phyloP scores from a whole-genome alignment of 2,797 vertebrate species.

The Adrianichthys oophorus region DNA sequence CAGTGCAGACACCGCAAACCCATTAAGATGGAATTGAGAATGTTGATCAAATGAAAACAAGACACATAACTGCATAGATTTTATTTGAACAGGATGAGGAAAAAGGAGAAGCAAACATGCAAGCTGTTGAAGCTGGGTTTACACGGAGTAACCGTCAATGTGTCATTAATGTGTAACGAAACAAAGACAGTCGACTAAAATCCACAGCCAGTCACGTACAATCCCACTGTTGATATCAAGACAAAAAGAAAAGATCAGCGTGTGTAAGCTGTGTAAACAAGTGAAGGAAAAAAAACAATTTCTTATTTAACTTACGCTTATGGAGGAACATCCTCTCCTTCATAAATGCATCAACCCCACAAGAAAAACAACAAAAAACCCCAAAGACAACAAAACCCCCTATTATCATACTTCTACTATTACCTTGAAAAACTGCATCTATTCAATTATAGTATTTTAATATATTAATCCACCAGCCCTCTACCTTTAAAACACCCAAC shows the following conservation, averaged over 20 bases:
- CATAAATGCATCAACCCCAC: no score
- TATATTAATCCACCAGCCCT: no score
- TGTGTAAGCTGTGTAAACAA: no score
- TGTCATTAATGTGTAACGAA: slow-evolving; percentile 5
- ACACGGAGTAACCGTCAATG: slow-evolving; percentile 15
- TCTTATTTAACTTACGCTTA: neutral
- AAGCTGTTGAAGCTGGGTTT: slow-evolving; percentile 12
- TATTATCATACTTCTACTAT: no score
- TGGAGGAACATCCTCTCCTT: no score
- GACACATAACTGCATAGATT: slow-evolving; percentile 40
- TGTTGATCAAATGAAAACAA: slow-evolving; percentile 8
- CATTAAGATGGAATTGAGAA: neutral
- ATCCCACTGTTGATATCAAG: neutral
- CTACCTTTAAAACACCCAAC: no score
- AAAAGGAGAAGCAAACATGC: slow-evolving; percentile 34
- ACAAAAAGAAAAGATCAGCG: neutral
- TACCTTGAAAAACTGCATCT: no score
- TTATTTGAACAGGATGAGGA: slow-evolving; percentile 54
- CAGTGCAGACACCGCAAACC: neutral
- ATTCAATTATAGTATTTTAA: no score
- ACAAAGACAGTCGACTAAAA: slow-evolving; percentile 8
- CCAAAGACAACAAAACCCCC: no score
- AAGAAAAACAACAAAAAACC: no score
- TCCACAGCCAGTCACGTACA: slow-evolving; percentile 4
- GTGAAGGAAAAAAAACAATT: slow-evolving; percentile 1